A percentile compares a stretch with the other conserved stretches of the same genome.
These are phyloP conservation scores for Avahi laniger DNA, from an alignment of 2,797 vertebrate species.

Conservation along the genomic window DNA sequence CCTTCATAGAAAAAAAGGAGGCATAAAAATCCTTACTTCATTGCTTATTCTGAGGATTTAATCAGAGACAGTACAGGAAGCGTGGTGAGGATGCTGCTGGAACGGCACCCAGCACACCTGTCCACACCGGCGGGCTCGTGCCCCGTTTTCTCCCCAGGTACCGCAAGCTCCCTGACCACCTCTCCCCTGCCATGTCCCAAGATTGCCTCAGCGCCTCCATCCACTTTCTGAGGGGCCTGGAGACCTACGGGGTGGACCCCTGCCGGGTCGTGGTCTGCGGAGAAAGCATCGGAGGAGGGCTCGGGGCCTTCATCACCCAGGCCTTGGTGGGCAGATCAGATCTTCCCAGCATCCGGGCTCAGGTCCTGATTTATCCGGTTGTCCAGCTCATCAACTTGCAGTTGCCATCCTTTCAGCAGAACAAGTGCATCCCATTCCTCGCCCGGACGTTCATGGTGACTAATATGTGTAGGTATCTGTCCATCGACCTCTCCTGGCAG, in stretches of 20 bases:
- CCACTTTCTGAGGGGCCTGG: constrained; percentile 86
- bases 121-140: no score
- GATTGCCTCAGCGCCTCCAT: constrained; percentile 84
- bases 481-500: constrained; percentile 79
- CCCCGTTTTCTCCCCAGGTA: constrained; percentile 72
- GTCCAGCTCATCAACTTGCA: constrained; percentile 88
- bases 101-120: accelerated
- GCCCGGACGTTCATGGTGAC: constrained; percentile 77
- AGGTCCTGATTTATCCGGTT: constrained; percentile 87
- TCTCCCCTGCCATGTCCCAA: constrained; percentile 77
- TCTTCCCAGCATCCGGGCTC: constrained; percentile 85
- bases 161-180: constrained; percentile 85
- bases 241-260: constrained; percentile 85
- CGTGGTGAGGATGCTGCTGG: not conserved
- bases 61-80: not conserved
- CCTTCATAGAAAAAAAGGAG: not conserved
- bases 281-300: constrained; percentile 85
- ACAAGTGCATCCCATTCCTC: constrained; percentile 86
- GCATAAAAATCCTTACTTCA: not conserved
- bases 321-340: constrained; percentile 75
- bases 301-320: constrained; percentile 83
- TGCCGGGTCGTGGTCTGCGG: constrained; percentile 84
- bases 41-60: not conserved
- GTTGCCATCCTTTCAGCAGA: constrained; percentile 89
- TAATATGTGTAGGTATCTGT: constrained; percentile 84